phyloP scores from a whole-genome alignment of 2,797 vertebrate genomes.

The Florisuga fusca region DNA sequence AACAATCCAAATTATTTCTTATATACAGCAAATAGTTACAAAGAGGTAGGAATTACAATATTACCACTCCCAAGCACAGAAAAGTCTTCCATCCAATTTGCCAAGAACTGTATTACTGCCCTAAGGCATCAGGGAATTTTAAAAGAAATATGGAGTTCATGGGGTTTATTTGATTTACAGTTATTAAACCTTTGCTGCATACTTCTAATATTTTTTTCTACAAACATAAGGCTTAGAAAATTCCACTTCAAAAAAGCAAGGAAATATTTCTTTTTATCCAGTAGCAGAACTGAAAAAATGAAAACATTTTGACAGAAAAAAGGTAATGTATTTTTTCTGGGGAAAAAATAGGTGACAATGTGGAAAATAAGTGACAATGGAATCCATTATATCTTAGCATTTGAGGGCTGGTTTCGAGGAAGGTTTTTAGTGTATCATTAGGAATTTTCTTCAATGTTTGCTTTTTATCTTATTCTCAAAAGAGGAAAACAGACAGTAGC shows the following conservation, averaged over 20 bases:
- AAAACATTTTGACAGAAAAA: neutral
- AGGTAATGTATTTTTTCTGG: neutral
- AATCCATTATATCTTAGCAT: neutral
- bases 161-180: neutral
- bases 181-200: neutral
- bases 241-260: neutral
- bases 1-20: neutral
- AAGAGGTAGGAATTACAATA: neutral
- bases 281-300: neutral
- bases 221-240: neutral
- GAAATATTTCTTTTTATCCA: neutral
- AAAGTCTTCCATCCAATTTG: neutral
- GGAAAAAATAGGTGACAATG: neutral
- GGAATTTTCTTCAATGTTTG: neutral
- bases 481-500: neutral
- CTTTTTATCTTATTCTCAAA: neutral
- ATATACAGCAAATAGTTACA: neutral
- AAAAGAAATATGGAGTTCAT: neutral
- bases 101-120: neutral
- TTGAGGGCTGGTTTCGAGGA: neutral
- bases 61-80: neutral
- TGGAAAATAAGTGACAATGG: neutral
- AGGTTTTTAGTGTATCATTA: neutral
- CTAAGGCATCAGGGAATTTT: neutral
- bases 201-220: constrained; percentile 11